These are phyloP conservation scores for Ciconia stormi DNA, from an alignment of 2,113 vertebrate species.

Conservation along the genomic window DNA sequence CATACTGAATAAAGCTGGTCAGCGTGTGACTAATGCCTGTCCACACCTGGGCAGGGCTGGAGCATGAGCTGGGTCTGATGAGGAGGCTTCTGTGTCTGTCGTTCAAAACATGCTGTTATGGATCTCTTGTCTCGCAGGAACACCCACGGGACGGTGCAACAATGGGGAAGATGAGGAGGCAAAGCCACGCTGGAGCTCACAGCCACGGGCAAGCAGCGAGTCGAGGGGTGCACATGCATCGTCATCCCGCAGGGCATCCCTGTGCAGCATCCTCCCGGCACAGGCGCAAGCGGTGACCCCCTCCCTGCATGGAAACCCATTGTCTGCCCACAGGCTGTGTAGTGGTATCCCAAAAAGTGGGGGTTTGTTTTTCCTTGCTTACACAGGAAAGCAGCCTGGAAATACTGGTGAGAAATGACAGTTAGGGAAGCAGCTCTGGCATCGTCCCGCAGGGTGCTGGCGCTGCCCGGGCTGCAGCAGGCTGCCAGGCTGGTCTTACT, in stretches of 20 bases:
- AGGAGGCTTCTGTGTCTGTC: neutral
- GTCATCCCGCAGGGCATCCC: neutral
- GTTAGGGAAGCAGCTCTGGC: neutral
- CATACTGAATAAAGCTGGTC: neutral
- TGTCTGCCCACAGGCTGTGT: neutral
- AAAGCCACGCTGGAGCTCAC: neutral
- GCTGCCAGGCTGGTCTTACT: neutral
- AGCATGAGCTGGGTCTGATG: neutral
- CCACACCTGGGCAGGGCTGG: neutral
- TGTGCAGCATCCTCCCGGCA: neutral
- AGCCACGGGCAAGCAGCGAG: rapidly evolving
- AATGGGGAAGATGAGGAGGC: neutral
- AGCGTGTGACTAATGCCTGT: rapidly evolving
- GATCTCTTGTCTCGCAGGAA: neutral
- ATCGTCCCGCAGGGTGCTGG: neutral
- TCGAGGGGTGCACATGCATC: rapidly evolving
- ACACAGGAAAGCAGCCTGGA: neutral
- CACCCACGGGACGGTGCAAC: rapidly evolving
- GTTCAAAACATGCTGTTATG: rapidly evolving
- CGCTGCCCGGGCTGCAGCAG: neutral
- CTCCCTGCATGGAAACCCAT: neutral
- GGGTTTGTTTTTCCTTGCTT: neutral
- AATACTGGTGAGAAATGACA: neutral
- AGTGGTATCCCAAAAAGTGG: neutral
- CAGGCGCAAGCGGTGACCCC: rapidly evolving